A percentile compares a stretch with the other conserved stretches of the same genome.
phyloP scores from a whole-genome alignment of 92 coral and sea anemone species.

The Diadumene lineata region DNA sequence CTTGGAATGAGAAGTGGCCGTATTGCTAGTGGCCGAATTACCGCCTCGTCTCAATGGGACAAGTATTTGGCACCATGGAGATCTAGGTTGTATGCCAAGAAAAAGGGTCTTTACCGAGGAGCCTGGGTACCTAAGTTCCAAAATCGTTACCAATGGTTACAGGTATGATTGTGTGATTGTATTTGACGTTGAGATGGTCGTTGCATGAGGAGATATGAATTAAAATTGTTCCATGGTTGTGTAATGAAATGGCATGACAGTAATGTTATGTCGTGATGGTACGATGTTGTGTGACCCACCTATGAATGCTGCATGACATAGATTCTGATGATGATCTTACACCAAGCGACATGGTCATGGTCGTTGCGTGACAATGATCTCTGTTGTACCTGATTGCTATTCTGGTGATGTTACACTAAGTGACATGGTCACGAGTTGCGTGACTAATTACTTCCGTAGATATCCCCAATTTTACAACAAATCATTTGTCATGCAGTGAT shows the following conservation, averaged over 20 bases:
- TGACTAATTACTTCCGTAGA: neutral
- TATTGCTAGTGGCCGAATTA: conserved; percentile 52
- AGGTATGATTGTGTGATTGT: conserved; percentile 22
- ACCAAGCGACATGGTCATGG: neutral
- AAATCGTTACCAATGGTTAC: conserved; percentile 65
- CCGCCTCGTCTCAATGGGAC: conserved; percentile 72
- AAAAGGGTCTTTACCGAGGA: conserved; percentile 53
- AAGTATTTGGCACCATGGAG: conserved; percentile 43
- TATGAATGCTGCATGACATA: neutral
- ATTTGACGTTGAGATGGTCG: neutral
- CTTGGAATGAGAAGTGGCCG: conserved; percentile 69
- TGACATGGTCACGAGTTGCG: neutral
- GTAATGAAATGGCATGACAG: no score
- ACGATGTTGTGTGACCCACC: no score
- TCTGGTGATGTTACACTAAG: no score
- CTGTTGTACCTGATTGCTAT: no score
- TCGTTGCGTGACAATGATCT: conserved; percentile 3
- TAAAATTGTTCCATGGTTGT: no score
- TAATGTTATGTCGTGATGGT: neutral
- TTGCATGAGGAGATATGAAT: no score
- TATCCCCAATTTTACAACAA: no score
- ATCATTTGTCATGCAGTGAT: no score
- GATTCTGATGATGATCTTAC: neutral
- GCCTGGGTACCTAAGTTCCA: conserved; percentile 64
- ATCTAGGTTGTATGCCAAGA: conserved; percentile 55